These are phyloP conservation scores for Glaucopsyche alexis DNA, from an alignment of 2,888 invertebrate genomes.

Conservation along the genomic window DNA sequence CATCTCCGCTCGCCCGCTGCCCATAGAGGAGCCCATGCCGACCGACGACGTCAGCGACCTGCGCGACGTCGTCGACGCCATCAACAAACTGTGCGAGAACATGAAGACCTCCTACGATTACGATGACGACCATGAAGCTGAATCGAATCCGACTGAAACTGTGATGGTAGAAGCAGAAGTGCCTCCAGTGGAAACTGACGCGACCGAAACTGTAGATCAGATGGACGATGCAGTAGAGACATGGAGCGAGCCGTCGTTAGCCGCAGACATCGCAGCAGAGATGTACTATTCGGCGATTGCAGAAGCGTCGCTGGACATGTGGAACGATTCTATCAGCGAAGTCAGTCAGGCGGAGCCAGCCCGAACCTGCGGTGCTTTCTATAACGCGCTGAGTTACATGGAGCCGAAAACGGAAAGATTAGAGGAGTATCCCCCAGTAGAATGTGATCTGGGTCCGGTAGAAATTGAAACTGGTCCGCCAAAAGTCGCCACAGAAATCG, in stretches of 20 bases:
- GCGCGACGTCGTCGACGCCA: slow-evolving; percentile 73
- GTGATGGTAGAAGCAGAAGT: slow-evolving; percentile 29
- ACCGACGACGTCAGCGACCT: slow-evolving; percentile 65
- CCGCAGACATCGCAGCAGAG: slow-evolving; percentile 7
- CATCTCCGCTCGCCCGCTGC: slow-evolving; percentile 43
- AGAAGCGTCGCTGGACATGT: neutral
- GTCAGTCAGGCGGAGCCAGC: slow-evolving; percentile 48
- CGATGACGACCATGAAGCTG: slow-evolving; percentile 29
- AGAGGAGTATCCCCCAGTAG: neutral
- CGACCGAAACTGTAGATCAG: neutral
- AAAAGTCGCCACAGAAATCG: neutral
- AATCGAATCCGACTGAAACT: slow-evolving; percentile 39
- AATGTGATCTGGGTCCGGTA: neutral
- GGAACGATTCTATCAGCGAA: slow-evolving; percentile 5
- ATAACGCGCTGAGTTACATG: slow-evolving; percentile 5
- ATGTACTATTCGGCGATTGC: slow-evolving; percentile 24
- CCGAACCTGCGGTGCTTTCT: neutral
- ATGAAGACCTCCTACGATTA: slow-evolving; percentile 65
- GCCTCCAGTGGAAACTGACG: neutral
- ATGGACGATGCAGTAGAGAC: neutral
- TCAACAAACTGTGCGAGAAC: slow-evolving; percentile 71
- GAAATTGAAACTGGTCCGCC: neutral
- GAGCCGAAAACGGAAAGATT: neutral
- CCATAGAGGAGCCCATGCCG: slow-evolving; percentile 59
- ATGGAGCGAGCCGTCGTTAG: neutral